Conservation (phyloP, 2,113 vertebrate species). For the Scatophagus argus region DNA sequence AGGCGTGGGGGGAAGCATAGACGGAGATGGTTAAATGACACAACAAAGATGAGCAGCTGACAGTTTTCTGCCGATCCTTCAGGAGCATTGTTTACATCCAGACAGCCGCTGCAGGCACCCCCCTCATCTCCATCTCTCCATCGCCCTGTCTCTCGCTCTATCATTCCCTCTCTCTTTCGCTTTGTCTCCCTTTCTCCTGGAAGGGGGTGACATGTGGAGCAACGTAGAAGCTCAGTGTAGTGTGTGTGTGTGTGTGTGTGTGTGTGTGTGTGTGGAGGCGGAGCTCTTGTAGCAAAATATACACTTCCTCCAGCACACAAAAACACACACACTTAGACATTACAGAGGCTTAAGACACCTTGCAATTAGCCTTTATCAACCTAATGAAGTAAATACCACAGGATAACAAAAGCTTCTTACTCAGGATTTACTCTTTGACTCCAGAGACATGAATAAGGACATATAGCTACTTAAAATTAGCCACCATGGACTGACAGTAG, state of each 20-base stretch:
- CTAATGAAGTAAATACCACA: constrained; percentile 57
- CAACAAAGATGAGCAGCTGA: constrained; percentile 99
- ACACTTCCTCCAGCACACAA: constrained; percentile 46
- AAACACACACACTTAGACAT: constrained; percentile 27
- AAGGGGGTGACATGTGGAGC: constrained; percentile 82
- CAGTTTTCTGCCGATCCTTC: constrained; percentile 94
- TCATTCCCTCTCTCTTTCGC: constrained; percentile 76
- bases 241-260: constrained; percentile 38
- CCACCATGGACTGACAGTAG: constrained; percentile 22
- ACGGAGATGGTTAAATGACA: constrained; percentile 95
- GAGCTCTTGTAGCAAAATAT: constrained; percentile 62
- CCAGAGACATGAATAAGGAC: constrained; percentile 14
- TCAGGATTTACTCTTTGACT: constrained; percentile 4
- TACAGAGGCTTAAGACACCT: constrained; percentile 30
- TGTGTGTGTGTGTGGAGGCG: constrained; percentile 5
- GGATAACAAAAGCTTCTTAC: constrained; percentile 18
- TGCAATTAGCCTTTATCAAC: constrained; percentile 59
- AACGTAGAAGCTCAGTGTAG: constrained; percentile 59
- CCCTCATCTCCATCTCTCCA: constrained; percentile 81
- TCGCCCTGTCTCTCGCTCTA: constrained; percentile 76
- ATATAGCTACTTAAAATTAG: constrained; percentile 12
- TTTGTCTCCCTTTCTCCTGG: constrained; percentile 80
- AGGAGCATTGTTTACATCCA: constrained; percentile 96
- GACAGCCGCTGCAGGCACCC: constrained; percentile 89
- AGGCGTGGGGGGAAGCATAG: constrained; percentile 82